Evolutionary conservation across 2,888 invertebrate genomes (phyloP).

Genomic region (Diploptera punctata): DNA sequence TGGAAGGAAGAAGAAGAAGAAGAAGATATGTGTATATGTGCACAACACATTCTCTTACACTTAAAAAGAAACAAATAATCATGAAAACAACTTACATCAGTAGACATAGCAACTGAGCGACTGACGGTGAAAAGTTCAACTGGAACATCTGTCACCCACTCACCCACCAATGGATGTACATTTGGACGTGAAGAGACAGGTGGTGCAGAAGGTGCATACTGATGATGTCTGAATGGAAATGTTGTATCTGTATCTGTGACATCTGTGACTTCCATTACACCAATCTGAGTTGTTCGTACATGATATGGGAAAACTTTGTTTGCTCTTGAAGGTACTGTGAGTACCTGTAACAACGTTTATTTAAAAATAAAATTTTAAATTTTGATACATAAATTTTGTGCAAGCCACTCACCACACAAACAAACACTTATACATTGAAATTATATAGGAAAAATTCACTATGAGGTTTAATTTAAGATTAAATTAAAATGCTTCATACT

Average conservation of each 20-base stretch:
- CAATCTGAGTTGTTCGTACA: conserved; percentile 84
- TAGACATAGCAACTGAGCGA: conserved; percentile 43
- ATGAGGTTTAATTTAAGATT: too few relatives aligned
- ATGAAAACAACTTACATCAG: too few relatives aligned
- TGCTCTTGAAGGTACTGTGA: conserved; percentile 84
- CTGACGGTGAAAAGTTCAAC: conserved; percentile 51
- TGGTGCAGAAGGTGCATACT: conserved; percentile 62
- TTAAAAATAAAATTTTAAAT: too few relatives aligned
- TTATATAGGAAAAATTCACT: too few relatives aligned
- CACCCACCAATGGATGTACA: conserved; percentile 12
- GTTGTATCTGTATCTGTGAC: conserved; percentile 46
- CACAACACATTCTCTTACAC: too few relatives aligned
- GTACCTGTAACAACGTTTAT: conserved; percentile 70
- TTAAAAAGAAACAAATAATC: too few relatives aligned
- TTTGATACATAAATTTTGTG: too few relatives aligned
- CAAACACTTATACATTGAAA: too few relatives aligned
- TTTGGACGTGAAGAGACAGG: not conserved
- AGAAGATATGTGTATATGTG: too few relatives aligned
- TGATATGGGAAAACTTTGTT: conserved; percentile 93
- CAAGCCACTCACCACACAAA: too few relatives aligned
- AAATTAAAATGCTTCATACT: too few relatives aligned
- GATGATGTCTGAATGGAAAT: conserved; percentile 65
- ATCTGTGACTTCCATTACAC: conserved; percentile 65
- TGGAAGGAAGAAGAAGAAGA: too few relatives aligned
- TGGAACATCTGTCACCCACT: conserved; percentile 44